These are phyloP conservation scores for Silurus lanzhouensis DNA, from an alignment of 2,797 vertebrate species.

Conservation along the genomic window DNA sequence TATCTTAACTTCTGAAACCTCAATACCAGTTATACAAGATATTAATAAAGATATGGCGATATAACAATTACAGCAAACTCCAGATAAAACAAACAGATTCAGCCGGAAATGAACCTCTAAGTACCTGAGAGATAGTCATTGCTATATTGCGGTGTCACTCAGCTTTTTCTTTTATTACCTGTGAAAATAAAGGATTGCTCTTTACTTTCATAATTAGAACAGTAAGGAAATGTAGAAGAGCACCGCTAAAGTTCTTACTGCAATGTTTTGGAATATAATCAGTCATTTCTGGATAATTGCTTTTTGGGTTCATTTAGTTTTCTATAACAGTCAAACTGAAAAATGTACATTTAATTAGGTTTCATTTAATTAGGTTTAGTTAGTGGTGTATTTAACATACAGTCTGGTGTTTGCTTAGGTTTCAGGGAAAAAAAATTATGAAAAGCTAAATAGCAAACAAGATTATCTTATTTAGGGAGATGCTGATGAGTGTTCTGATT, in stretches of 20 bases:
- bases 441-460: conserved; percentile 1
- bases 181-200: conserved; percentile 35
- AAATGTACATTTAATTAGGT: conserved; percentile 18
- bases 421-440: conserved; percentile 3
- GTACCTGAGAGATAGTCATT: conserved; percentile 44
- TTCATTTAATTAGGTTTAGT: conserved; percentile 16
- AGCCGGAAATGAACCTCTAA: conserved; percentile 46
- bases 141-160: conserved; percentile 44
- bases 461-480: background rate
- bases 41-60: conserved; percentile 51
- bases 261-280: conserved; percentile 12
- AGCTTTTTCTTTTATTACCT: conserved; percentile 36
- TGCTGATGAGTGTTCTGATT: conserved; percentile 11
- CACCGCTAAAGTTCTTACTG: background rate
- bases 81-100: conserved; percentile 45
- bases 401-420: background rate
- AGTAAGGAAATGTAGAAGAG: background rate
- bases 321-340: conserved; percentile 9
- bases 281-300: conserved; percentile 10
- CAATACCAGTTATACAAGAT: conserved; percentile 47
- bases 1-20: conserved; percentile 47
- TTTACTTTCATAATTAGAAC: conserved; percentile 1
- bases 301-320: background rate
- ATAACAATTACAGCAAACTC: conserved; percentile 49
- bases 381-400: conserved; percentile 1